Base-by-base conservation (phyloP, 2,888 invertebrate genomes). In the Callimorpha dominula region DNA sequence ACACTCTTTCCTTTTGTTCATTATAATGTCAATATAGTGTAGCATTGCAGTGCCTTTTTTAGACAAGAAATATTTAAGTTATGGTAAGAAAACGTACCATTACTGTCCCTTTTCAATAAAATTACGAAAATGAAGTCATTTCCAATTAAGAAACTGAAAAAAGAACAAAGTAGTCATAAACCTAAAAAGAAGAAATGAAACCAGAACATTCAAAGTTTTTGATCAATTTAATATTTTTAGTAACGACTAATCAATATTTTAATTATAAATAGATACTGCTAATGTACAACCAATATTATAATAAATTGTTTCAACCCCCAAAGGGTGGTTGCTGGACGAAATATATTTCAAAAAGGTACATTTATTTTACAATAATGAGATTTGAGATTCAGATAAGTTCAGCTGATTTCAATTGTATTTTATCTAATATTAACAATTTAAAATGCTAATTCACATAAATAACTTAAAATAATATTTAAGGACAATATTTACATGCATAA, bases 241-340 rank as follows among this genome's bases (percentile, higher is more conserved):
- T 95, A 95, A 95, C 95, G 95, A 94, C 94, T 95, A 95, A 94
- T 95, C 95, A 95, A 94, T 94, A 92, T 93, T 94, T 93, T 91
- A 89, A 93, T 94, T 94, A 95, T 95, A 94, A 94, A 95, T 95
- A 95, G 91, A 91, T 94, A 94, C 90, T 89, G 91, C 90, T 92
- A 93, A 94, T 92, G 90, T 94, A 95, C 93, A 94, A 94, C 91
- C 92, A 91, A 92, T 92, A 91, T 88, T 87, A 87, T 86, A 87
- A 89, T 89, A 90, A 90, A 91, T 85, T 89, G 88, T 89, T 92
- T 93, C 91, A 92, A 92, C 91, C 92, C 82, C 87, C 87, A 87
- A 89, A 85, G 85, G 75, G 88, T 78, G 91, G 92, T 91, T 89
- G 91, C 90, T 94, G 94, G 95, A 95, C 94, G 93, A 94, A 93